Conservation (phyloP, 2,113 vertebrate species). For the Chloroceryle aenea region DNA sequence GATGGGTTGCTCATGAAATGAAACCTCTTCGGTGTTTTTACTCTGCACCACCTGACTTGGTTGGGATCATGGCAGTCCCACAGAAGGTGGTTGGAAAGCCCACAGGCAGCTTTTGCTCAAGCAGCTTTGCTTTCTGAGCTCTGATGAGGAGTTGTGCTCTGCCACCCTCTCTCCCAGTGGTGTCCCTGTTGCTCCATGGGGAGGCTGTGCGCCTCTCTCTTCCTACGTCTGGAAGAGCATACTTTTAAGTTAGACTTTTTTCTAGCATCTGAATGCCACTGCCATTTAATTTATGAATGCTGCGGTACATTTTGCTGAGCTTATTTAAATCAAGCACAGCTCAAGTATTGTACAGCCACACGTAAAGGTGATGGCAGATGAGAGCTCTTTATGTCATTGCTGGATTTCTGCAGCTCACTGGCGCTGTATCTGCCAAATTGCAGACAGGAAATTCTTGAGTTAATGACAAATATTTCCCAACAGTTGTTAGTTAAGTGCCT, state of each 20-base stretch:
- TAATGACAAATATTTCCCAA: slow-evolving; percentile 52
- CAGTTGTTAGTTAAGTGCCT: slow-evolving; percentile 51
- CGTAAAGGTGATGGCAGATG: slow-evolving; percentile 23
- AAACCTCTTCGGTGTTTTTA: background rate
- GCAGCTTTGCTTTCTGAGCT: background rate
- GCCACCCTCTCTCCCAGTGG: background rate
- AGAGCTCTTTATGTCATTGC: background rate
- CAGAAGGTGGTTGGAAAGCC: background rate
- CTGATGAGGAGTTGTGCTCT: background rate
- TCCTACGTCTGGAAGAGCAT: background rate
- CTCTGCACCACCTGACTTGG: background rate
- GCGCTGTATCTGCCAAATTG: background rate
- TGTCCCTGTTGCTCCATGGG: background rate
- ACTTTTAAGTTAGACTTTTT: background rate
- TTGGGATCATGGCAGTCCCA: background rate
- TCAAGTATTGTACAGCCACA: background rate
- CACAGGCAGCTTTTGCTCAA: background rate
- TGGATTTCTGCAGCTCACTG: background rate
- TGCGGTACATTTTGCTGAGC: background rate
- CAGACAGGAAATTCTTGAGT: slow-evolving; percentile 30
- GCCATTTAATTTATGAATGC: background rate
- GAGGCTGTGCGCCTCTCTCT: background rate
- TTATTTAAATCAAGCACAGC: background rate
- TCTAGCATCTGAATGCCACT: background rate
- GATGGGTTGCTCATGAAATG: background rate